These are phyloP conservation scores for Agrochola litura DNA, from an alignment of 2,888 invertebrate species.

Conservation along the genomic window DNA sequence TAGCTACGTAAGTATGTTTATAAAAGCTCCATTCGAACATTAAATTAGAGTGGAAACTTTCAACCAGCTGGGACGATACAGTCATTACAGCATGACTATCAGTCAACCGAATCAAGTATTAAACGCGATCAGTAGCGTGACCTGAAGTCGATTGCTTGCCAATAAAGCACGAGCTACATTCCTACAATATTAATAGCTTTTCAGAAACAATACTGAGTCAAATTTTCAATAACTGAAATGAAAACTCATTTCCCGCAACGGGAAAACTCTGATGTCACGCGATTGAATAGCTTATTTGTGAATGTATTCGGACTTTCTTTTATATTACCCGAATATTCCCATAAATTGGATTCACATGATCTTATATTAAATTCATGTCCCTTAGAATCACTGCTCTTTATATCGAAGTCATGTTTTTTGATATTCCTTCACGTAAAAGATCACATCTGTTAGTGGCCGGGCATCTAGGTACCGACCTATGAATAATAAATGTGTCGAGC, in stretches of 20 bases:
- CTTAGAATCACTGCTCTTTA: constrained; percentile 82
- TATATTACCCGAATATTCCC: constrained; percentile 72
- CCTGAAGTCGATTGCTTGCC: constrained; percentile 77
- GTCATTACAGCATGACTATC: constrained; percentile 81
- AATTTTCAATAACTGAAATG: constrained; percentile 76
- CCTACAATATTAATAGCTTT: constrained; percentile 79
- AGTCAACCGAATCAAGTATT: constrained; percentile 76
- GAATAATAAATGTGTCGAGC: constrained; percentile 90
- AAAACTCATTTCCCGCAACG: constrained; percentile 76
- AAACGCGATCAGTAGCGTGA: constrained; percentile 79
- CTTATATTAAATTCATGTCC: constrained; percentile 84
- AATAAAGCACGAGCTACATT: constrained; percentile 72
- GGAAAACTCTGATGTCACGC: constrained; percentile 76
- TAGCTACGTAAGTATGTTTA: constrained; percentile 16
- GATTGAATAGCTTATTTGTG: constrained; percentile 74
- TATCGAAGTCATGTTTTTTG: constrained; percentile 84
- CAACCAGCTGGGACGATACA: constrained; percentile 79
- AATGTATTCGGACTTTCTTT: constrained; percentile 71
- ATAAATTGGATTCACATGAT: constrained; percentile 79
- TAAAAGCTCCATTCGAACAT: constrained; percentile 68
- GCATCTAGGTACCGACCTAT: constrained; percentile 88
- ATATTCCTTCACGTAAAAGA: constrained; percentile 90
- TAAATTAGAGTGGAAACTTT: constrained; percentile 63
- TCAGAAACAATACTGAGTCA: constrained; percentile 72
- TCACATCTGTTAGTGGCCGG: constrained; percentile 90